phyloP scores from a whole-genome alignment of 2,888 invertebrate species.

The Eudemis profundana region DNA sequence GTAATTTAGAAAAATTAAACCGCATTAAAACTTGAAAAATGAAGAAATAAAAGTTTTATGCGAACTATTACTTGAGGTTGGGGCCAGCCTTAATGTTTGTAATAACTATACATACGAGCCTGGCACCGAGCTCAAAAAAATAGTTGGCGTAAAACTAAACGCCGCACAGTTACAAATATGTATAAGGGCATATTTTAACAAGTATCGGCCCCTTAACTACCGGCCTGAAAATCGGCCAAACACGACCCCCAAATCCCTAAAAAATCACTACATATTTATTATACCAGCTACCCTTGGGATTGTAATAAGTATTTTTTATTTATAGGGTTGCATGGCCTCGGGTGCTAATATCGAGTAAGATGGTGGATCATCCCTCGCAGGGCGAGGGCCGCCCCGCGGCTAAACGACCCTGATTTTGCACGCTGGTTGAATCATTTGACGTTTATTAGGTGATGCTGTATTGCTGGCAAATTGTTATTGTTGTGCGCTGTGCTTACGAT shows the following conservation, averaged over 20 bases:
- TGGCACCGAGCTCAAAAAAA: too few species aligned
- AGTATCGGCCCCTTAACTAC: too few species aligned
- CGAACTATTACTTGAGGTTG: too few species aligned
- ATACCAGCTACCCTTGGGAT: slow-evolving; percentile 63
- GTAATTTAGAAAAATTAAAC: too few species aligned
- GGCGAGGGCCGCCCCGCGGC: slow-evolving; percentile 55
- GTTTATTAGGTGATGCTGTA: slow-evolving; percentile 71
- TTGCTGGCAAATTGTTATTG: slow-evolving; percentile 60
- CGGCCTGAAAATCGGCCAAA: slow-evolving; percentile 44
- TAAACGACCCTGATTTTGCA: slow-evolving; percentile 68
- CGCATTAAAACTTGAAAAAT: too few species aligned
- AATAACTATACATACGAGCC: too few species aligned
- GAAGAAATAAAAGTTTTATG: too few species aligned
- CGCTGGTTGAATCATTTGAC: slow-evolving; percentile 64
- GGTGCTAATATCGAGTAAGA: slow-evolving; percentile 81
- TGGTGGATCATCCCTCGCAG: slow-evolving; percentile 69
- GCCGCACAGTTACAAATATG: too few species aligned
- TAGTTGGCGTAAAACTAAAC: too few species aligned
- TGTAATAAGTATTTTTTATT: slow-evolving; percentile 81
- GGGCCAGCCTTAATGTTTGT: too few species aligned
- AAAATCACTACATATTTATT: slow-evolving; percentile 70
- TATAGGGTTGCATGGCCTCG: slow-evolving; percentile 72
- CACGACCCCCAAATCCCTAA: slow-evolving; percentile 53
- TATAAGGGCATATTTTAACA: too few species aligned
- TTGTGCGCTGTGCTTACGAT: too few species aligned